phyloP scores from a whole-genome alignment of 2,888 invertebrate genomes.

The Amphipoea oculea region DNA sequence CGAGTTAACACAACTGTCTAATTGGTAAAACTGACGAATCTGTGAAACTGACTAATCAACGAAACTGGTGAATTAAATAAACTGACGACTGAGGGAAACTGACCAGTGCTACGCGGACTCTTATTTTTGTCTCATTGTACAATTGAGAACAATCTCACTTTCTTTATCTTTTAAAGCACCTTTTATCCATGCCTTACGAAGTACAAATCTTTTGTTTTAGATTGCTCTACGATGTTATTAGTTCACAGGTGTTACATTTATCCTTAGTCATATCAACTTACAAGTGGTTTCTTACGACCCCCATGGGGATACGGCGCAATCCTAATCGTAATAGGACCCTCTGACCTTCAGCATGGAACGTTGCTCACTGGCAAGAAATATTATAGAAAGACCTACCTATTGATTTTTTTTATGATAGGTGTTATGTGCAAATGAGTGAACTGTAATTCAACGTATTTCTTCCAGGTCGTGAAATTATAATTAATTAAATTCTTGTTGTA shows the following conservation, averaged over 20 bases:
- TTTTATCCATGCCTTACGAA: not conserved
- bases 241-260: conserved; percentile 45
- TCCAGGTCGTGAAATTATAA: not conserved
- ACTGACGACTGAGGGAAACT: no score
- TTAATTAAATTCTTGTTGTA: not conserved
- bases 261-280: conserved; percentile 10
- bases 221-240: conserved; percentile 22
- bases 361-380: not conserved
- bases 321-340: conserved; percentile 40
- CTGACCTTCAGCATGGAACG: conserved; percentile 35
- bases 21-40: no score
- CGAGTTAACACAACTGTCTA: no score
- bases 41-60: no score
- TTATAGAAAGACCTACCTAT: not conserved
- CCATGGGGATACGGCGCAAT: conserved; percentile 27
- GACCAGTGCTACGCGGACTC: no score
- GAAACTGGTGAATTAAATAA: no score
- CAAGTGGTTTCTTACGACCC: conserved; percentile 22
- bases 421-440: not conserved
- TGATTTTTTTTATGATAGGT: not conserved
- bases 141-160: not conserved
- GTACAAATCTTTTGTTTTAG: not conserved
- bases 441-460: not conserved
- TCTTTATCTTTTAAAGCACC: not conserved
- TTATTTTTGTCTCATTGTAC: not conserved